phyloP scores from a whole-genome alignment of 2,797 vertebrate species.

The Sebastes paucispinis region DNA sequence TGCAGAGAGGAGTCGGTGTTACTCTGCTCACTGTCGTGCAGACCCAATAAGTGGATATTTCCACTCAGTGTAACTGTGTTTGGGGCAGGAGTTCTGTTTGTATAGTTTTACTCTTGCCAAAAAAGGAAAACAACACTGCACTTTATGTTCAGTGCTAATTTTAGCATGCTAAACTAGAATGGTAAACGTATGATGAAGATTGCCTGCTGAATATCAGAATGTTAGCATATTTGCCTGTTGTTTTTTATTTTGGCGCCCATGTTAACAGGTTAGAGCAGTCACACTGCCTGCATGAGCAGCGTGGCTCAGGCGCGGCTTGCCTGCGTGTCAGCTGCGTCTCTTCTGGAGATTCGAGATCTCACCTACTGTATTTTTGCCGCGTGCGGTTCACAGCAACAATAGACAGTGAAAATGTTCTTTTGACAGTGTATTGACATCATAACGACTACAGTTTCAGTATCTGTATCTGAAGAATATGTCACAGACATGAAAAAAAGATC shows the following conservation, averaged over 20 bases:
- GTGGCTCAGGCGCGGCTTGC: no score
- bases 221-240: not conserved
- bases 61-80: constrained; percentile 4
- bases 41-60: constrained; percentile 27
- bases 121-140: not conserved
- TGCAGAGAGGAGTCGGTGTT: constrained; percentile 36
- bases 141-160: not conserved
- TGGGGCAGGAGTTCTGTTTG: not conserved
- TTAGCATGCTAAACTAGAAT: not conserved
- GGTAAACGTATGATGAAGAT: not conserved
- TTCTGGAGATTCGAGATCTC: no score
- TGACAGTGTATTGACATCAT: no score
- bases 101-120: not conserved
- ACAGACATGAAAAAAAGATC: no score
- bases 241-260: not conserved
- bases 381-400: no score
- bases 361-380: no score
- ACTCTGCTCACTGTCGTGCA: constrained; percentile 14
- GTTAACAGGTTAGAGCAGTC: no score
- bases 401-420: no score
- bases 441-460: no score
- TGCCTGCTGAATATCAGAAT: not conserved
- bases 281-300: no score
- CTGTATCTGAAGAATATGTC: no score
- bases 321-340: no score